Base-by-base conservation (phyloP, 2,888 invertebrate species). In the Lepetodrilus schrolli region DNA sequence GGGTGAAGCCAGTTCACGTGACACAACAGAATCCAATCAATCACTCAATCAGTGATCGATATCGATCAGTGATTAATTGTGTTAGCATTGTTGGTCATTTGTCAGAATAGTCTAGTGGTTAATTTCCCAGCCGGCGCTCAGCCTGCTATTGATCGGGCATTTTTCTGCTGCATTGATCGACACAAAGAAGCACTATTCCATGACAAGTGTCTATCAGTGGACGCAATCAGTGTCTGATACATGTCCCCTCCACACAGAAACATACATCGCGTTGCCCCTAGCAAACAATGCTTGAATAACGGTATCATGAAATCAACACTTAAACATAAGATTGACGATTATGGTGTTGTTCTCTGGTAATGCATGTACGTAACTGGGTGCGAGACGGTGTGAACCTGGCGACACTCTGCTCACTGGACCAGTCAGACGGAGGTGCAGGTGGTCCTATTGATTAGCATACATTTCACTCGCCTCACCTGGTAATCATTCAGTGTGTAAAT, bases 51-150 rank as follows among this genome's bases (percentile, higher is more conserved):
- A 34, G 34, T 58, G 34, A 58, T 30, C 34, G 58, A 34, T 58
- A 58, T 58, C 21, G 58, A 58, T 58, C 58, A 58, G 30, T 30
- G 58, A 58, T 58, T 58, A 58, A 58, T 58, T 30, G 58, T 58
- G 58, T 58, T 58, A 30, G 58, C 58, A 58, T 30, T 23, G 30
- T n/a, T 58, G 30, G 58, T 58, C 58, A 58, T 58, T 58, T 58
- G 58, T 58, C 30, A 58, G 58, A 58, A 30, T 17, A 30, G 30
- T 23, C 26, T 26, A 58, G 30, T 30, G 26, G 58, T 58, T 58
- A 58, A 58, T 58, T 58, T 58, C 58, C 26, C 26, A 30, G 58
- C n/a, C 13, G 43, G 34, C 30, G 58, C 34, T 34, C 17, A 34
- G 26, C 17, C 4, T 17, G 4, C 8, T 58, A 58, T 58, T 30